Conservation (phyloP, 2,797 vertebrate genomes). For the Hydrophis major region DNA sequence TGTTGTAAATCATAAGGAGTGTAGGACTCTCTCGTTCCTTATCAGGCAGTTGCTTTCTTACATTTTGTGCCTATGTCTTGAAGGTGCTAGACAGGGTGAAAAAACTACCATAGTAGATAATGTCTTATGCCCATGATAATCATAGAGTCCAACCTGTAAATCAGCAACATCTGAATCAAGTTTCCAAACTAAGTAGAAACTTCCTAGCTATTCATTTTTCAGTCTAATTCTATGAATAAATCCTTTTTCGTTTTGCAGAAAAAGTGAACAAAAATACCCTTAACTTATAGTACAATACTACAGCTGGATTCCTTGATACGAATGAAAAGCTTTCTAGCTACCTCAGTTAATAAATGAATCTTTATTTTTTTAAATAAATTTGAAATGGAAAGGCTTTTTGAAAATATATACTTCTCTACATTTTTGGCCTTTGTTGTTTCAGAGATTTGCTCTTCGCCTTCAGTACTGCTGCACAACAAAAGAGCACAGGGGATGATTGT, state of each 20-base stretch:
- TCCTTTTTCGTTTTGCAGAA: not conserved
- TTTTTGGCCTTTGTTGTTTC: slow-evolving; percentile 27
- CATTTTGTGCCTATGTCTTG: not conserved
- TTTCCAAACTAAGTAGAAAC: not conserved
- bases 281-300: not conserved
- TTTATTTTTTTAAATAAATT: not conserved
- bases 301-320: not conserved
- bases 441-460: slow-evolving; percentile 67
- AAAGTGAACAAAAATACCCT: not conserved
- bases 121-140: not conserved
- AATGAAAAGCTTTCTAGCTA: not conserved
- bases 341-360: not conserved
- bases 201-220: not conserved
- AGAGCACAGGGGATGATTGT: slow-evolving; percentile 76
- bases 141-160: not conserved
- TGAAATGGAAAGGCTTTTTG: not conserved
- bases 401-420: not conserved
- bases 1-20: not conserved
- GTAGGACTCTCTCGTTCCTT: not conserved
- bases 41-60: not conserved
- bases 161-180: not conserved
- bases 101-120: not conserved
- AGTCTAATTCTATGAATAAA: not conserved
- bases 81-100: not conserved
- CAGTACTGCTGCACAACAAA: slow-evolving; percentile 76